phyloP scores from a whole-genome alignment of 1,140 invertebrate species.

The Drosophila malerkotliana region DNA sequence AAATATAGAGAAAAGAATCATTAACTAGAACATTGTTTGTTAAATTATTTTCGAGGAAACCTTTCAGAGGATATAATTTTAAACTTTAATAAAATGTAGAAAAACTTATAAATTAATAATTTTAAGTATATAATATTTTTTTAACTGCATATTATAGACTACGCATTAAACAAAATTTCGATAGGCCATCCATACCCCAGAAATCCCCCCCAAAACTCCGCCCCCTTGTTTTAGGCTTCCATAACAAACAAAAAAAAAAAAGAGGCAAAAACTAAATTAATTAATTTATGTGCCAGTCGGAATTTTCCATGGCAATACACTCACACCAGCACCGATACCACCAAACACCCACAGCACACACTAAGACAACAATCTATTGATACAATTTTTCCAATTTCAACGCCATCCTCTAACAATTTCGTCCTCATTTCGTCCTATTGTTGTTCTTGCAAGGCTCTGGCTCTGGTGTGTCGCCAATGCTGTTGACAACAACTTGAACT shows the following conservation, averaged over 20 bases:
- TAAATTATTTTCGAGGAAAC: neutral
- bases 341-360: conserved; percentile 18
- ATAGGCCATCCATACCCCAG: conserved; percentile 6
- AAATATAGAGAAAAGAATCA: neutral
- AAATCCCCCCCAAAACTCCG: neutral
- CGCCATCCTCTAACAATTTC: conserved; percentile 63
- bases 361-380: conserved; percentile 58
- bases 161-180: conserved; percentile 51
- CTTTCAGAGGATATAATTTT: neutral
- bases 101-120: neutral
- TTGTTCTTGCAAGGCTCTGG: conserved; percentile 4
- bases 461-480: conserved; percentile 47
- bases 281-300: conserved; percentile 75
- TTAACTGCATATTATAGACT: conserved; percentile 25
- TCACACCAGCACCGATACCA: conserved; percentile 12
- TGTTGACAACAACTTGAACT: conserved; percentile 46
- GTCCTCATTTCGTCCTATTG: conserved; percentile 43
- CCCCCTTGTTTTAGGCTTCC: neutral
- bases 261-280: conserved; percentile 74
- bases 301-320: conserved; percentile 76
- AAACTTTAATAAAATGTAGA: neutral
- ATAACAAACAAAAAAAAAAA: conserved; percentile 43
- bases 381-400: conserved; percentile 80
- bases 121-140: neutral
- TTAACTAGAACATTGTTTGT: neutral